Evolutionary conservation across 1,140 invertebrate species (phyloP).

Genomic region (Sarcophaga bullata): DNA sequence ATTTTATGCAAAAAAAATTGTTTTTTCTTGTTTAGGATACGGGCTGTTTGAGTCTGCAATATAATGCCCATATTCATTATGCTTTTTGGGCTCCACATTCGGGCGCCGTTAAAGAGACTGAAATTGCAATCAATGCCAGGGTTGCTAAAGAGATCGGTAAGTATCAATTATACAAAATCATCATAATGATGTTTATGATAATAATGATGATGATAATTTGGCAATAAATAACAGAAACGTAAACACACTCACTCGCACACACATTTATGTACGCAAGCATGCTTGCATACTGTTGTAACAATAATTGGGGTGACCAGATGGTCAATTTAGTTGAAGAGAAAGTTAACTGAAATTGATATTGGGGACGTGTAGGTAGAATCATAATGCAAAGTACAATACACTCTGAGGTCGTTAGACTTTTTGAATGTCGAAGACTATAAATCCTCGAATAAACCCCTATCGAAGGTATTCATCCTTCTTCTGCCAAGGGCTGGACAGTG

Average conservation of each 20-base stretch:
- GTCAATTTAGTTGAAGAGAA: neutral
- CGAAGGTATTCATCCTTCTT: too few species aligned
- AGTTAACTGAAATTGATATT: neutral
- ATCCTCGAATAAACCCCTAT: too few species aligned
- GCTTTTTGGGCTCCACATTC: constrained; percentile 60
- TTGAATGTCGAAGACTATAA: too few species aligned
- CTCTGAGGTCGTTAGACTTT: too few species aligned
- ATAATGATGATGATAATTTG: neutral
- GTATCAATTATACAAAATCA: constrained; percentile 30
- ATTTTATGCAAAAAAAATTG: neutral
- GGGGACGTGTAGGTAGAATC: too few species aligned
- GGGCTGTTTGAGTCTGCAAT: constrained; percentile 61
- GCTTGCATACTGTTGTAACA: neutral
- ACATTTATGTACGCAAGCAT: neutral
- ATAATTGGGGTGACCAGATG: neutral
- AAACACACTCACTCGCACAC: neutral
- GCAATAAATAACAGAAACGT: neutral
- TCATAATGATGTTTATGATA: too few species aligned
- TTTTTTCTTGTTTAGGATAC: constrained; percentile 53
- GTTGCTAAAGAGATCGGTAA: constrained; percentile 64
- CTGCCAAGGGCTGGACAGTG: too few species aligned
- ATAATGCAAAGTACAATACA: too few species aligned
- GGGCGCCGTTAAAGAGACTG: constrained; percentile 61
- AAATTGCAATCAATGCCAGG: constrained; percentile 66
- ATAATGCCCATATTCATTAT: constrained; percentile 57